These are phyloP conservation scores for Drosophila testacea DNA, from an alignment of 2,888 invertebrate species.

Conservation along the genomic window DNA sequence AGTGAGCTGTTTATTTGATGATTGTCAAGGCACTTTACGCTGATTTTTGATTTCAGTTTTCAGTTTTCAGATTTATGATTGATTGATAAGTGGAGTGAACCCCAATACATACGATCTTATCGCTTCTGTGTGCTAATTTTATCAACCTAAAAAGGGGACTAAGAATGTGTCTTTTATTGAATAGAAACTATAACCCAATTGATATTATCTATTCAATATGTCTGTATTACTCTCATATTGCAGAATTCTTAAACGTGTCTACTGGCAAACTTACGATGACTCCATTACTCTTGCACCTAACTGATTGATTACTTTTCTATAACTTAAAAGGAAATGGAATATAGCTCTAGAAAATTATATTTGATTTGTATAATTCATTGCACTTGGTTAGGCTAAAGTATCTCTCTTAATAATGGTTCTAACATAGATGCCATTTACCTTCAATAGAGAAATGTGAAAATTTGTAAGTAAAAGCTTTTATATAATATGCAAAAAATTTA, in stretches of 20 bases:
- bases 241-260: neutral
- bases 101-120: conserved; percentile 1
- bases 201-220: neutral
- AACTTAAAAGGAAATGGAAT: no score
- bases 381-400: no score
- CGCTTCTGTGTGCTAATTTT: conserved; percentile 9
- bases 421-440: neutral
- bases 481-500: conserved; percentile 36
- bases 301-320: no score
- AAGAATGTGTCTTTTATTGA: neutral
- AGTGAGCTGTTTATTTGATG: conserved; percentile 63
- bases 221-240: neutral
- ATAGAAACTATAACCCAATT: conserved; percentile 23
- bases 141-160: neutral
- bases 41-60: conserved; percentile 39
- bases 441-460: neutral
- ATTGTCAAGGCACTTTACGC: conserved; percentile 52
- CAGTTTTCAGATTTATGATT: conserved; percentile 33
- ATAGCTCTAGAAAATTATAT: no score
- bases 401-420: neutral
- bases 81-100: conserved; percentile 45
- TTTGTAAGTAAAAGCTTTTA: neutral
- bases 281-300: no score
- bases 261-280: neutral
- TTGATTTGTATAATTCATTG: no score